A percentile compares a stretch with the other conserved stretches of the same genome.
Evolutionary conservation across 2,113 vertebrate genomes (phyloP).

Genomic region (Peromyscus leucopus): DNA sequence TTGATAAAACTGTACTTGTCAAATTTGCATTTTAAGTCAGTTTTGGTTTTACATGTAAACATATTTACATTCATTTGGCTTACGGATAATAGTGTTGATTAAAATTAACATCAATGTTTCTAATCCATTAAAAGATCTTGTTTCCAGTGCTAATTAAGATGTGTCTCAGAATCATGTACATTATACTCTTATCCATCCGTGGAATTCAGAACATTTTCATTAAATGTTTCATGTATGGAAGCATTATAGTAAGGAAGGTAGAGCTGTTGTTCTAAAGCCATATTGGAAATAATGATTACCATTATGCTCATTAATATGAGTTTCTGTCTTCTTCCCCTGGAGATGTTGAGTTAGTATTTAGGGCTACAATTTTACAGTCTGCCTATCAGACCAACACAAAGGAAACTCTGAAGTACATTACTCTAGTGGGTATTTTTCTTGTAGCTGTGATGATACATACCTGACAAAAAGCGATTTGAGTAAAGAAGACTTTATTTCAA

Average conservation of each 20-base stretch:
- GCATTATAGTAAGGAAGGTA: background rate
- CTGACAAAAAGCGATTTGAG: background rate
- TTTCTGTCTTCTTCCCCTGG: background rate
- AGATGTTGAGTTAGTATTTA: constrained; percentile 39
- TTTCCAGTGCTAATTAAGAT: constrained; percentile 67
- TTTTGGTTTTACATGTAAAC: constrained; percentile 34
- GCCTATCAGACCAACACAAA: background rate
- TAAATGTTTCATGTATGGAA: constrained; percentile 33
- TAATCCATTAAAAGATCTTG: constrained; percentile 50
- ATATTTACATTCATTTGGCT: constrained; percentile 57
- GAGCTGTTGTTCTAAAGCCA: constrained; percentile 18
- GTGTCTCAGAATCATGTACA: constrained; percentile 29
- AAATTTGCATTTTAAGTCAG: constrained; percentile 55
- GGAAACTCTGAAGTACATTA: background rate
- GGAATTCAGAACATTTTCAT: constrained; percentile 49
- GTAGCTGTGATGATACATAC: too few relatives aligned
- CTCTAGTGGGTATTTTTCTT: background rate
- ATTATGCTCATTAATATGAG: constrained; percentile 8
- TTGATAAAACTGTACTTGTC: constrained; percentile 31
- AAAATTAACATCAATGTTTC: constrained; percentile 69
- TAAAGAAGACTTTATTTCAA: background rate
- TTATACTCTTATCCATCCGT: constrained; percentile 15
- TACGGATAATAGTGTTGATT: constrained; percentile 41
- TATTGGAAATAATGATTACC: constrained; percentile 52
- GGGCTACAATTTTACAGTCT: background rate